Evolutionary conservation across 2,888 invertebrate species (phyloP).

Genomic region (Xylota sylvarum): DNA sequence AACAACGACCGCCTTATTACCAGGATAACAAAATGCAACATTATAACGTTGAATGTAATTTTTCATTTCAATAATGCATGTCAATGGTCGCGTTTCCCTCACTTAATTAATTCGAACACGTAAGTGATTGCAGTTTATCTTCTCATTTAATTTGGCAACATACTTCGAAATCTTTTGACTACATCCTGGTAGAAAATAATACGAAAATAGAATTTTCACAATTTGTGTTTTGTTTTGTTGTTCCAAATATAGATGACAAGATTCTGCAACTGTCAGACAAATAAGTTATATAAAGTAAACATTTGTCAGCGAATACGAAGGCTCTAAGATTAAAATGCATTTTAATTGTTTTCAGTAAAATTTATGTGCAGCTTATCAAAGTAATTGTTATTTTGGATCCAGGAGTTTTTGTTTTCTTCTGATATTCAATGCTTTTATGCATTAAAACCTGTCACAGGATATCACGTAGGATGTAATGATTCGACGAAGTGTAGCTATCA

Average conservation of each 20-base stretch:
- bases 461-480: too few relatives aligned
- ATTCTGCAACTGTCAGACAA: slow-evolving; percentile 32
- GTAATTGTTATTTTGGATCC: too few relatives aligned
- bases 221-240: slow-evolving; percentile 14
- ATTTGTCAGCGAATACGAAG: neutral
- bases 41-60: neutral
- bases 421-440: too few relatives aligned
- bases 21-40: neutral
- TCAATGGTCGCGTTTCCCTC: neutral
- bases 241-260: slow-evolving; percentile 9
- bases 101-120: slow-evolving; percentile 1
- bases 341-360: slow-evolving; percentile 21
- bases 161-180: slow-evolving; percentile 27
- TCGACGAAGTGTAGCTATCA: too few relatives aligned
- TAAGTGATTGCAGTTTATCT: slow-evolving; percentile 19
- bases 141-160: slow-evolving; percentile 23
- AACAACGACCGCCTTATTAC: neutral
- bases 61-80: slow-evolving; percentile 8
- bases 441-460: too few relatives aligned
- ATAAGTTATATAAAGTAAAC: slow-evolving; percentile 17
- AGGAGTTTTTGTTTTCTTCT: too few relatives aligned
- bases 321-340: neutral
- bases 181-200: slow-evolving; percentile 1
- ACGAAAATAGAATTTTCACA: slow-evolving; percentile 47
- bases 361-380: neutral